Conservation (phyloP, 2,888 invertebrate genomes). For the Coelogynopora nodosa region DNA sequence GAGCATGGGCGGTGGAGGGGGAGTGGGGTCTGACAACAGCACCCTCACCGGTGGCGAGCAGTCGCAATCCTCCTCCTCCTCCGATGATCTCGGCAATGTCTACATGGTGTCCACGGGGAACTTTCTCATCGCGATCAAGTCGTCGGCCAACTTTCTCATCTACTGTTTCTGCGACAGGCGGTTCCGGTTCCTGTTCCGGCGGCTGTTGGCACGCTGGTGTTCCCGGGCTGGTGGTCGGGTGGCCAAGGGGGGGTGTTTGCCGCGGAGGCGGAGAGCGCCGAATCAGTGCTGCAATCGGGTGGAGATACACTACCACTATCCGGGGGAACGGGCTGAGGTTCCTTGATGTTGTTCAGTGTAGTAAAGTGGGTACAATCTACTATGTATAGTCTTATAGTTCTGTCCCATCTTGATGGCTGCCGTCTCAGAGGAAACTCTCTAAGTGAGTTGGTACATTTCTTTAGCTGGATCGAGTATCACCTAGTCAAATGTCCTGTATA, state of each 20-base stretch:
- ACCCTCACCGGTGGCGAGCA: not conserved
- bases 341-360: no score
- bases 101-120: not conserved
- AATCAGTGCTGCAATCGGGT: not conserved
- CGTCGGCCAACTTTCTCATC: not conserved
- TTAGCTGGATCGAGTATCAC: no score
- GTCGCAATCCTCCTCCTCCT: not conserved
- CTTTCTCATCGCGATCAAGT: not conserved
- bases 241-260: not conserved
- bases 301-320: not conserved
- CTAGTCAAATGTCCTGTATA: no score
- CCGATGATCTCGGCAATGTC: not conserved
- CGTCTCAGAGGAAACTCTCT: no score
- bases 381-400: no score
- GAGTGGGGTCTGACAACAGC: not conserved
- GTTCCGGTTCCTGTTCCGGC: not conserved
- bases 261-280: not conserved
- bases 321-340: no score
- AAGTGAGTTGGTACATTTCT: no score
- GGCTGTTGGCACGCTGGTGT: not conserved
- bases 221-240: not conserved
- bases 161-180: not conserved
- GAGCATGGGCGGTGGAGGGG: not conserved
- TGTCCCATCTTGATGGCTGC: no score
- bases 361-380: no score